Percentiles rank a stretch among this genome's conserved stretches.
Evolutionary conservation across 1,140 invertebrate species (phyloP).

Genomic region (Delia radicum): DNA sequence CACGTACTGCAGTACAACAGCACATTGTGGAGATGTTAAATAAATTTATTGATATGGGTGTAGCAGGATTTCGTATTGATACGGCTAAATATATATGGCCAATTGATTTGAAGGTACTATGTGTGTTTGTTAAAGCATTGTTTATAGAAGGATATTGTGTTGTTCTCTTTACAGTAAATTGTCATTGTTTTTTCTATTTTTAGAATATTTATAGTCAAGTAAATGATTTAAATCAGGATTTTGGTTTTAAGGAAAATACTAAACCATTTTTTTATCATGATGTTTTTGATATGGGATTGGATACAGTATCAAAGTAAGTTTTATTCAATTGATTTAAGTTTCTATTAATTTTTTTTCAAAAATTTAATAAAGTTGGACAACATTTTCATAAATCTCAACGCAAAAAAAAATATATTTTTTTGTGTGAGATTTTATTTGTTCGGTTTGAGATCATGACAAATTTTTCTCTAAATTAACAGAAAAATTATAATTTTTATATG

Average conservation of each 20-base stretch:
- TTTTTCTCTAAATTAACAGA: no score
- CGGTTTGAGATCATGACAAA: no score
- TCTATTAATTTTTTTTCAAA: no score
- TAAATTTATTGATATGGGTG: conserved; percentile 70
- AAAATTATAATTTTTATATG: no score
- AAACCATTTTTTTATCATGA: conserved; percentile 76
- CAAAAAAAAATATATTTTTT: no score
- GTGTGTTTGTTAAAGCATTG: background rate
- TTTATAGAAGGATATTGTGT: background rate
- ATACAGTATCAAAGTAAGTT: conserved; percentile 56
- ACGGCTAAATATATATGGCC: conserved; percentile 79
- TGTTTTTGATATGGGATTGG: conserved; percentile 76
- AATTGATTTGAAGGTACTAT: conserved; percentile 59
- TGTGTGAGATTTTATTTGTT: no score
- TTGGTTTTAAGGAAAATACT: conserved; percentile 62
- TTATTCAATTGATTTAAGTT: background rate
- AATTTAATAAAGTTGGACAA: no score
- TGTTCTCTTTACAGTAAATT: background rate
- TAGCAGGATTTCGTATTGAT: conserved; percentile 74
- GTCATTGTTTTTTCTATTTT: background rate
- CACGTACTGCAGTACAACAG: conserved; percentile 64
- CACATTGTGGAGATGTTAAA: conserved; percentile 73
- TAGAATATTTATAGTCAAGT: conserved; percentile 62
- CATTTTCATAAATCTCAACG: no score
- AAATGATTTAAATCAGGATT: conserved; percentile 62